Conservation (phyloP, 2,888 invertebrate species). For the Anodontia alba region DNA sequence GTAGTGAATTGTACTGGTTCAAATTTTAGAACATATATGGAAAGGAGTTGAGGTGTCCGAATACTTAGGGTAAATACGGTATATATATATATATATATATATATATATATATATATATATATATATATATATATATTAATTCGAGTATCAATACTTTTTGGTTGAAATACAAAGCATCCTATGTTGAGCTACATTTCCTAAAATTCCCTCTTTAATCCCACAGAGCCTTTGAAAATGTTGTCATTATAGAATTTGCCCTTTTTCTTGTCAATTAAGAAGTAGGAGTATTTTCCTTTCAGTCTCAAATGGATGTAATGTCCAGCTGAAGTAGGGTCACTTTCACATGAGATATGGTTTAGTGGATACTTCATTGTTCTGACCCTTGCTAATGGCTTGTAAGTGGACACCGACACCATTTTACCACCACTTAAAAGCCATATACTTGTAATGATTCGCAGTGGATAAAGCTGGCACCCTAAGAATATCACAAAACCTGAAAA, state of each 20-base stretch:
- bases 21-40: too few relatives aligned
- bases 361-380: constrained; percentile 19
- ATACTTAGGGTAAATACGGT: too few relatives aligned
- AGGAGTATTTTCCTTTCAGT: constrained; percentile 28
- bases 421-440: constrained; percentile 48
- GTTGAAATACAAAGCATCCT: too few relatives aligned
- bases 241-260: constrained; percentile 32
- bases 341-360: constrained; percentile 39
- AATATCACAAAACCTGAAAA: constrained; percentile 39
- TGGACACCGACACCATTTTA: constrained; percentile 23
- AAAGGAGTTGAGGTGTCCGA: too few relatives aligned
- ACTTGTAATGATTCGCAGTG: constrained; percentile 19
- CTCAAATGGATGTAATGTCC: constrained; percentile 20
- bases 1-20: too few relatives aligned
- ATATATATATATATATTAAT: too few relatives aligned
- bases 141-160: too few relatives aligned
- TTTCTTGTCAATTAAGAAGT: constrained; percentile 21
- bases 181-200: too few relatives aligned
- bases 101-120: too few relatives aligned
- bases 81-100: too few relatives aligned
- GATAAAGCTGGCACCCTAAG: constrained; percentile 12
- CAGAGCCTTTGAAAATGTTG: constrained; percentile 34
- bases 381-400: constrained; percentile 38
- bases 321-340: constrained; percentile 6
- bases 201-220: constrained; percentile 20